Conservation (phyloP, 2,888 invertebrate species). For the Agonopterix alstromeriana region DNA sequence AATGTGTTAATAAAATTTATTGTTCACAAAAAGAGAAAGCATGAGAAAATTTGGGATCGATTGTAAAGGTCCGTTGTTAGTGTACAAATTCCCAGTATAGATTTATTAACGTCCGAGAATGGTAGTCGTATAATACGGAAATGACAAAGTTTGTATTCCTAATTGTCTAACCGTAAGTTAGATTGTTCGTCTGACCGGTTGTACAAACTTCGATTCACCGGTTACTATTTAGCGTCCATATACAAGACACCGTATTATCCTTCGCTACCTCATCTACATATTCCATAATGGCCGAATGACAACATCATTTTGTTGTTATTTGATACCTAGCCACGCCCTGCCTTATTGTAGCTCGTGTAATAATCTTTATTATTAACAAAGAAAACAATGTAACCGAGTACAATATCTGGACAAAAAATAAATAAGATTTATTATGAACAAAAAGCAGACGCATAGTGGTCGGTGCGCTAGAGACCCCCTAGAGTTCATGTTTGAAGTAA, state of each 20-base stretch:
- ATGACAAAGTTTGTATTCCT: conserved; percentile 32
- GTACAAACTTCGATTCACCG: conserved; percentile 4
- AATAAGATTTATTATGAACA: conserved; percentile 54
- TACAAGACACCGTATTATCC: too few relatives aligned
- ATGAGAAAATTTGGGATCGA: conserved; percentile 49
- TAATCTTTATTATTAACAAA: conserved; percentile 5
- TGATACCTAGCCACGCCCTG: too few relatives aligned
- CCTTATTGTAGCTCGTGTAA: neutral
- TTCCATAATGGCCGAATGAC: neutral
- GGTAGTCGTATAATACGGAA: conserved; percentile 37
- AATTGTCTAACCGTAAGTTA: conserved; percentile 23
- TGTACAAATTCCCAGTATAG: conserved; percentile 32
- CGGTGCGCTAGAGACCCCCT: conserved; percentile 59
- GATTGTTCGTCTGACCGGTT: conserved; percentile 14
- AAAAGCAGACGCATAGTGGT: conserved; percentile 47
- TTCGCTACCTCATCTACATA: conserved; percentile 1
- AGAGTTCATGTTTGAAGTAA: conserved; percentile 67
- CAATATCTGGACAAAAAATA: conserved; percentile 27
- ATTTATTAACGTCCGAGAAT: conserved; percentile 37
- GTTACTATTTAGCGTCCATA: neutral
- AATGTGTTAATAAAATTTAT: conserved; percentile 70
- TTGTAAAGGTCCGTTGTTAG: conserved; percentile 49
- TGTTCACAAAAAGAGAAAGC: conserved; percentile 53
- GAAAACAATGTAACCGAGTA: conserved; percentile 7
- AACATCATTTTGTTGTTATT: neutral